phyloP scores from a whole-genome alignment of 1,140 invertebrate species.

The Anoplophora glabripennis region DNA sequence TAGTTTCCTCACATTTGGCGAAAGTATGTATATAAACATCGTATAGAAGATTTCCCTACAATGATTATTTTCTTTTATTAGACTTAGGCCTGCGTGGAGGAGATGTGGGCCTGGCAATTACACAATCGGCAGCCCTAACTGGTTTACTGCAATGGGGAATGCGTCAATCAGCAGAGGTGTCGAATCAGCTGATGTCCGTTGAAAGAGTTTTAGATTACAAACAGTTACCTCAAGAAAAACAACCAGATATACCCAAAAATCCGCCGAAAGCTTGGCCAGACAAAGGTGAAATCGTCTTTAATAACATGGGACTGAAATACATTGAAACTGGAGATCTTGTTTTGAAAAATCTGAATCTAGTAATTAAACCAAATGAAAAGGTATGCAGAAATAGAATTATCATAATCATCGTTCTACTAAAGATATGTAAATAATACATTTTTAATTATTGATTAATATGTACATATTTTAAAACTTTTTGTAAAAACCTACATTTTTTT shows the following conservation, averaged over 20 bases:
- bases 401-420: too few species aligned
- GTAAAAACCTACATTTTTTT: too few species aligned
- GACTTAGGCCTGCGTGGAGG: constrained; percentile 48
- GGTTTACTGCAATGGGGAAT: constrained; percentile 15
- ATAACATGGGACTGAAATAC: constrained; percentile 57
- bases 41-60: neutral
- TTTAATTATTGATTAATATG: too few species aligned
- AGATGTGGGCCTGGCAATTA: constrained; percentile 14
- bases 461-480: too few species aligned
- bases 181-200: constrained; percentile 18
- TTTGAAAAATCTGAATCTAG: too few species aligned
- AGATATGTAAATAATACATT: too few species aligned
- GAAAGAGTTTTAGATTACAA: constrained; percentile 19
- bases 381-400: too few species aligned
- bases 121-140: constrained; percentile 12
- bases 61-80: constrained; percentile 30
- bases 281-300: constrained; percentile 52
- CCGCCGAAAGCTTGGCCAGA: constrained; percentile 43
- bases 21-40: constrained; percentile 29
- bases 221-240: constrained; percentile 9
- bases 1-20: constrained; percentile 60
- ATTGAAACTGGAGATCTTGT: constrained; percentile 51
- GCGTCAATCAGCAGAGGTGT: constrained; percentile 13
- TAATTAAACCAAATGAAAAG: too few species aligned
- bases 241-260: neutral